Base-by-base conservation (phyloP, 2,888 invertebrate species). In the Neoaliturus tenellus region DNA sequence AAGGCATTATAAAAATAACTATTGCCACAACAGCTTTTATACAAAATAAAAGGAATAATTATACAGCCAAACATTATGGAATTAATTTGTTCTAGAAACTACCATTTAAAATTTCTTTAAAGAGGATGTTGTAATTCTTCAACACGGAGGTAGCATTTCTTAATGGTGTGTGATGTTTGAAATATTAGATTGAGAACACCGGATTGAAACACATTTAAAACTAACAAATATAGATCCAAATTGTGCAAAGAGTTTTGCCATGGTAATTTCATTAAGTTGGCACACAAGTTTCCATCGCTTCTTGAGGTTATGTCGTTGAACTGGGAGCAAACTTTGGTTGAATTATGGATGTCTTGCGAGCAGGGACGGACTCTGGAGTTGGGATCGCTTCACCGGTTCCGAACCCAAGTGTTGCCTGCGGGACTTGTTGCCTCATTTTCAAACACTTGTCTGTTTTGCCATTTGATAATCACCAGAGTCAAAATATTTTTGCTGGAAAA, bases 391-490 rank as follows among this genome's bases (percentile, higher is more conserved):
- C 98, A 23, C 99, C 99, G 12, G 97, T 98, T 92, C 92, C 89
- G 91, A 91, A 67, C 17, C 78, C 58, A 12, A 85, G 44, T 5
- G 75, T 55, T n/a, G 82, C 82, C 71, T 83, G 82, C 12, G 81
- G 82, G 28, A 67, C 58, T 62, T 62, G 62, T 17, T 62, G 62
- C 71, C 80, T 82, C 48, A 82, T 80, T 35, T 86, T 85, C n/a
- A 78, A 51, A 35, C 83, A 28, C 85, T 85, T 90, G 92, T 93
- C 90, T 99, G 98, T 91, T 98, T 99, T 23, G 99, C 98, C 99
- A 99, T 99, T 92, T 99, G 99, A 92, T 99, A 99, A 91, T 99
- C 99, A 20, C 99, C 99, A 67, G 99, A 99, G 91, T 99, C 99
- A 90, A 99, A 99, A 92, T 97, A 99, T 91, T 99, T 99, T 95